Base-by-base conservation (phyloP, 2,797 vertebrate genomes). In the Rousettus madagascariensis region DNA sequence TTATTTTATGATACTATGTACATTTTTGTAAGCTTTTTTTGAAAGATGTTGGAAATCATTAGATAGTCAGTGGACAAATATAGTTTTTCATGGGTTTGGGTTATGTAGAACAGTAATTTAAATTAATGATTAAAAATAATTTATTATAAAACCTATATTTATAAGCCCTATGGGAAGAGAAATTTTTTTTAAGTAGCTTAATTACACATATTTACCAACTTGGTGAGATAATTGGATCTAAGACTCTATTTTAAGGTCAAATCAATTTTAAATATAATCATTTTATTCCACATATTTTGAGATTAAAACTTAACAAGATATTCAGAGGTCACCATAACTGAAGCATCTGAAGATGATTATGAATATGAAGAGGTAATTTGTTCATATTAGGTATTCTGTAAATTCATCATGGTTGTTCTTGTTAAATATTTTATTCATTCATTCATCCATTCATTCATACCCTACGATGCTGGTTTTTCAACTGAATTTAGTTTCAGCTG, bases 281-380 rank as follows among this genome's bases (percentile, higher is more conserved):
- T 71, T 96, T 75, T 13, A 20, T 90, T 51, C 3, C 6, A 2
- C 85, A 43, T 38, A 63, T 93, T 95, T 95, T 87, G 90, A 96
- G 36, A 95, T 98, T 97, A 80, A 96, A 77, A 95, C 98, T 98
- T 99, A 97, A 98, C 98, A 78, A 83, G 91, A 95, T 51, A 57
- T 97, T 65, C 97, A 98, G 98, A 97, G 5, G 38, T 98, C 46
- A 97, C 97, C 9, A 33, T 99, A 96, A 97, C 95, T n/a, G 98
- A 97, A 30, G 97, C 98, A 49, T 97, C 88, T 8, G 97, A 98
- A 30, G 98, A 99, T 85, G 98, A 98, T 74, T 98, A 98, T 94
- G 97, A 98, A 46, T 99, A 98, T 92, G 98, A 99, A 96, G 98
- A 99, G 97, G 99, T 99, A 98, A 98, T 91, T 90, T 94, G 86